These are phyloP conservation scores for Scolopax rusticola DNA, from an alignment of 2,797 vertebrate genomes.

Conservation along the genomic window DNA sequence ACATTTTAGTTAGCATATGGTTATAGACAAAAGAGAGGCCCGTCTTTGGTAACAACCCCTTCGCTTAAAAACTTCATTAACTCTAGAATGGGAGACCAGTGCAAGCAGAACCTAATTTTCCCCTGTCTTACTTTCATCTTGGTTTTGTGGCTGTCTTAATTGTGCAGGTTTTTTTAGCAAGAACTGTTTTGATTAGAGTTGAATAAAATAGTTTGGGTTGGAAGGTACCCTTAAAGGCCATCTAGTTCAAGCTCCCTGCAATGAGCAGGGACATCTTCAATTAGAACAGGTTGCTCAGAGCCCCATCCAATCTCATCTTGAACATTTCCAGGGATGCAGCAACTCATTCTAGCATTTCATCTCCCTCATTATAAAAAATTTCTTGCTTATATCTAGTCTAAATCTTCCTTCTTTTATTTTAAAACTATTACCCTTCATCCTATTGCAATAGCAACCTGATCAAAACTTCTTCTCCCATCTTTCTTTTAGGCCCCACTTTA, in stretches of 20 bases:
- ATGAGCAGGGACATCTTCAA: neutral
- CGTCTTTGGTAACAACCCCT: too few relatives aligned
- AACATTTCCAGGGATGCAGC: neutral
- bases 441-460: neutral
- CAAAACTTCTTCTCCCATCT: neutral
- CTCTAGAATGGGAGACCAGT: neutral
- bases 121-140: neutral
- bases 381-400: neutral
- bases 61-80: neutral
- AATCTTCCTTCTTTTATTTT: neutral
- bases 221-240: neutral
- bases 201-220: neutral
- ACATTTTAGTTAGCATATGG: too few relatives aligned
- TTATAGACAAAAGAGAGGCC: too few relatives aligned
- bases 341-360: neutral
- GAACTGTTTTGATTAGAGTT: neutral
- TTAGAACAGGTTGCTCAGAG: neutral
- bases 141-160: neutral
- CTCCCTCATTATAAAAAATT: neutral
- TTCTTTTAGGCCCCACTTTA: neutral
- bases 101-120: neutral
- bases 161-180: neutral
- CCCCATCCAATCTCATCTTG: neutral
- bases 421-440: neutral
- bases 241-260: neutral